Evolutionary conservation across 2,797 vertebrate genomes (phyloP), one percentile per base, ranked within the genome.

Genomic region (Erethizon dorsatum): DNA sequence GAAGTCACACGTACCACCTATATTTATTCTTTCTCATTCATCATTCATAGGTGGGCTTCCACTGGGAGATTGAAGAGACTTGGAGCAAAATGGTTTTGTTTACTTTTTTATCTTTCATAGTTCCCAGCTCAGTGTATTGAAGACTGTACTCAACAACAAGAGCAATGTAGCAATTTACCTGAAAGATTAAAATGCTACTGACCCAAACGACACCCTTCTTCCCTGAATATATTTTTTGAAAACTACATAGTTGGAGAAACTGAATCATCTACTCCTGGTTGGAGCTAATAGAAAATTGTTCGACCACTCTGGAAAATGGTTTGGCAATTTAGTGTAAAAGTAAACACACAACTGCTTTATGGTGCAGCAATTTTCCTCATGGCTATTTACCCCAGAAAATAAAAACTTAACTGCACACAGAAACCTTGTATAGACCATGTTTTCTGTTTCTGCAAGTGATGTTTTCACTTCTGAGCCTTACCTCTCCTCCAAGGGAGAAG

Each of bases 151-250:
- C 54, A 92, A 77, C 37, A 52, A 82, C 86, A 90, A 94, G 83
- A 17, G 41, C 28, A 69, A 87, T 87, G 17, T 47, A 77, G 63
- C 37, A 50, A 94, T 41, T 80, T 47, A 79, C 18, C 47, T 80
- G 57, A 88, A 91, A 85, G 45, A 47, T 56, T 45, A 50, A 94
- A 95, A 84, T 78, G 17, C 88, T 83, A 93, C 50, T 65, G 86
- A 50, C 18, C 31, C 63, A 52, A 94, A 77, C 37, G 61, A 57
- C 33, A 50, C 6, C 7, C 33, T 95, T 83, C 17, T 80, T 63
- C 9, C 37, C 20, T 82, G 47, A 28, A 47, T 82, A 47, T 5
- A 45, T 45, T 22, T 90, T 33, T 52, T 83, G 65, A 91, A 93
- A 78, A 31, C 7, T 90, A 33, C 14, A 24, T 2, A 6, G 11